These are phyloP conservation scores for Drosophila mercatorum DNA, from an alignment of 2,888 invertebrate genomes.

Conservation along the genomic window DNA sequence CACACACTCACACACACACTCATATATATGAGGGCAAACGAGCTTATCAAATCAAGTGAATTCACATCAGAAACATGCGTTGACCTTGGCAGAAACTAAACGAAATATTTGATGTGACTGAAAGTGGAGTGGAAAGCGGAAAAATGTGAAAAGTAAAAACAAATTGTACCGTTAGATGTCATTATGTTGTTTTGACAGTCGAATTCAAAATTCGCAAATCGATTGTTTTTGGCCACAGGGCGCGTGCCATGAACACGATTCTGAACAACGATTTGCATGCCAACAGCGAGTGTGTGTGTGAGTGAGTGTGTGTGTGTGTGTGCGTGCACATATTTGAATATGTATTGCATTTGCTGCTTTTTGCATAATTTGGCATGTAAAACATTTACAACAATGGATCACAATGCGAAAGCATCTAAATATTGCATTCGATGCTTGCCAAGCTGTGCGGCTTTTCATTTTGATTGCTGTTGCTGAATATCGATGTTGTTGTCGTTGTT, in stretches of 20 bases:
- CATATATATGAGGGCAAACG: neutral
- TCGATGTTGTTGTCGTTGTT: slow-evolving; percentile 15
- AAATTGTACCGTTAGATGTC: slow-evolving; percentile 50
- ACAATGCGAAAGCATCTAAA: slow-evolving; percentile 64
- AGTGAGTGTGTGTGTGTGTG: slow-evolving; percentile 17
- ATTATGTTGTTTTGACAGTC: slow-evolving; percentile 78
- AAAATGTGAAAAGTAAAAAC: slow-evolving; percentile 1
- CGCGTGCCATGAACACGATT: slow-evolving; percentile 23
- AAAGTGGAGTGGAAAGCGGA: neutral
- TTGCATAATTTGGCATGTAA: slow-evolving; percentile 81
- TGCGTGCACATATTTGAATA: slow-evolving; percentile 69
- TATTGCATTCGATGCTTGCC: slow-evolving; percentile 69
- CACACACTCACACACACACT: neutral
- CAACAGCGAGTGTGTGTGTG: slow-evolving; percentile 5
- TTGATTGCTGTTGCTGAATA: slow-evolving; percentile 63
- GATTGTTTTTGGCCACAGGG: slow-evolving; percentile 55
- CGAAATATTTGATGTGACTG: slow-evolving; percentile 19
- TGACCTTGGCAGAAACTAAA: slow-evolving; percentile 50
- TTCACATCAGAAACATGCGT: slow-evolving; percentile 40
- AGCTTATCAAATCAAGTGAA: slow-evolving; percentile 56
- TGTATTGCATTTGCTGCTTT: slow-evolving; percentile 71
- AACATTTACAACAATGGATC: slow-evolving; percentile 74
- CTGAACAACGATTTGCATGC: slow-evolving; percentile 39
- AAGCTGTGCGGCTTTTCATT: slow-evolving; percentile 73
- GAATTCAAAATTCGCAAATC: slow-evolving; percentile 63